Evolutionary conservation across 1,140 invertebrate species (phyloP).

Genomic region (Caenorhabditis latens): DNA sequence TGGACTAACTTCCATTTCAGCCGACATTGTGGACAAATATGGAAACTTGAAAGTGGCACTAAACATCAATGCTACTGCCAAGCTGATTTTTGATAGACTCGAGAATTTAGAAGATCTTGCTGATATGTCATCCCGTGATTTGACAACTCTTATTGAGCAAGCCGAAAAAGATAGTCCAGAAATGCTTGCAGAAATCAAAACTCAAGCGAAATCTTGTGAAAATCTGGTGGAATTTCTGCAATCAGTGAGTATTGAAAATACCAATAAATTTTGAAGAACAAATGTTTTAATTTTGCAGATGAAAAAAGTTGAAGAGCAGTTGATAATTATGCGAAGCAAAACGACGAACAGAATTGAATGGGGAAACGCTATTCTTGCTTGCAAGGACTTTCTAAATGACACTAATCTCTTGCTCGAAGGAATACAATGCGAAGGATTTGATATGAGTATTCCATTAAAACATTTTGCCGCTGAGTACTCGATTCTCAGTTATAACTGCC

Average conservation of each 20-base stretch:
- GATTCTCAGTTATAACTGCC: slow-evolving; percentile 16
- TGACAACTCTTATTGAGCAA: slow-evolving; percentile 3
- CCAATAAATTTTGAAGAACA: background rate
- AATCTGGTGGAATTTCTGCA: slow-evolving; percentile 30
- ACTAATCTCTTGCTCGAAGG: background rate
- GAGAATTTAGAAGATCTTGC: slow-evolving; percentile 22
- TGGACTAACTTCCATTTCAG: slow-evolving; percentile 38
- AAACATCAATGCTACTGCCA: slow-evolving; percentile 11
- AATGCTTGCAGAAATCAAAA: slow-evolving; percentile 33
- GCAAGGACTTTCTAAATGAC: slow-evolving; percentile 20
- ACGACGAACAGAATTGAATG: slow-evolving; percentile 20
- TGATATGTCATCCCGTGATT: slow-evolving; percentile 15
- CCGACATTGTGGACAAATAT: slow-evolving; percentile 28
- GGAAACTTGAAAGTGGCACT: slow-evolving; percentile 41
- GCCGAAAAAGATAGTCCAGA: slow-evolving; percentile 18
- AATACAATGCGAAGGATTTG: slow-evolving; percentile 26
- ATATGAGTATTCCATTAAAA: slow-evolving; percentile 37
- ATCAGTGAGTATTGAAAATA: background rate
- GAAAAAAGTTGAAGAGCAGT: slow-evolving; percentile 35
- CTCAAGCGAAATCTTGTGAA: slow-evolving; percentile 17
- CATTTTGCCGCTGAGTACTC: slow-evolving; percentile 27
- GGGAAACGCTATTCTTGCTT: slow-evolving; percentile 38
- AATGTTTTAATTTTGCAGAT: background rate
- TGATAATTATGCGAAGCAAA: slow-evolving; percentile 37
- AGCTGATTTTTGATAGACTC: slow-evolving; percentile 34